These are phyloP conservation scores for Rhinogobius similis DNA, from an alignment of 2,113 vertebrate genomes.

Conservation along the genomic window DNA sequence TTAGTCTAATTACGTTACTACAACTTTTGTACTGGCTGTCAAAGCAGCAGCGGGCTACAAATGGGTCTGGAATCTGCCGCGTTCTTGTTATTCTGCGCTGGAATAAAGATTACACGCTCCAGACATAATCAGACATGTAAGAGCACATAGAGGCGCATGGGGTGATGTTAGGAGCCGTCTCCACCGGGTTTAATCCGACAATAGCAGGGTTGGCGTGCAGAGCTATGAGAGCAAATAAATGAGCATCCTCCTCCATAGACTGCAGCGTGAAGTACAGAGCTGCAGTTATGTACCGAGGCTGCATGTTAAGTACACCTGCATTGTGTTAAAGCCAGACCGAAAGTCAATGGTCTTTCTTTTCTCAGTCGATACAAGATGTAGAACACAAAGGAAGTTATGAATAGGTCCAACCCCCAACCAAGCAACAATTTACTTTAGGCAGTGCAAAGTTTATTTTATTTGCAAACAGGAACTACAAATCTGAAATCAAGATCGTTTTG, in stretches of 20 bases:
- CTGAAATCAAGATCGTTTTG: neutral
- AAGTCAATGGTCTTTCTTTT: conserved; percentile 27
- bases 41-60: conserved; percentile 16
- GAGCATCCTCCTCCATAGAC: conserved; percentile 11
- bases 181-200: conserved; percentile 31
- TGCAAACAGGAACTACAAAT: neutral
- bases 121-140: conserved; percentile 11
- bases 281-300: conserved; percentile 7
- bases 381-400: neutral
- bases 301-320: conserved; percentile 13
- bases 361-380: neutral
- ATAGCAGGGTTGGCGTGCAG: conserved; percentile 13
- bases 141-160: neutral
- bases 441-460: neutral
- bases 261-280: conserved; percentile 17
- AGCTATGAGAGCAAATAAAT: conserved; percentile 17
- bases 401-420: neutral
- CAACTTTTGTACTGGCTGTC: conserved; percentile 29
- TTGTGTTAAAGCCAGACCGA: conserved; percentile 21
- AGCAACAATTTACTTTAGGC: too few relatives aligned
- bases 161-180: conserved; percentile 15
- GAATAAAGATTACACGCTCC: conserved; percentile 17
- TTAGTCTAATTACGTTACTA: conserved; percentile 41
- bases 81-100: conserved; percentile 2
- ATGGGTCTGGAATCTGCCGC: neutral